These are phyloP conservation scores for Diaprepes abbreviatus DNA, from an alignment of 2,888 invertebrate species.

Conservation along the genomic window DNA sequence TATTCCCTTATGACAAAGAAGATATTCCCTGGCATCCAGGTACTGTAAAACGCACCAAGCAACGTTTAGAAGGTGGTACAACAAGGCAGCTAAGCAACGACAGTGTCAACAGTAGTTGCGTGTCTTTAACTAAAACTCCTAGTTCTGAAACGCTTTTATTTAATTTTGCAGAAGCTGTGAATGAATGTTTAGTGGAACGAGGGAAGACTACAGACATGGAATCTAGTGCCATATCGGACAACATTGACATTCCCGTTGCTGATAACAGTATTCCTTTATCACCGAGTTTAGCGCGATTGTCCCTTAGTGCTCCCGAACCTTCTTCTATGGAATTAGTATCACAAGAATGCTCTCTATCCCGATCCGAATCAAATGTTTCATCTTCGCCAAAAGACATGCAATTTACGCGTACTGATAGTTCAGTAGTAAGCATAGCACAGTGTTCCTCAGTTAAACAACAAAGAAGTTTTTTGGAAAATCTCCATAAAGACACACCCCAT, in stretches of 20 bases:
- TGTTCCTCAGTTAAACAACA: constrained; percentile 71
- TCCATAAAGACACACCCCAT: constrained; percentile 59
- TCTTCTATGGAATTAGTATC: constrained; percentile 66
- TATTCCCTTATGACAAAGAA: constrained; percentile 73
- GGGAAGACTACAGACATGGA: constrained; percentile 53
- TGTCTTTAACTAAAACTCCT: constrained; percentile 60
- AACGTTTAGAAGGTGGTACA: constrained; percentile 74
- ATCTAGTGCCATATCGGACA: constrained; percentile 75
- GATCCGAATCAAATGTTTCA: constrained; percentile 64
- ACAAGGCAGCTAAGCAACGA: constrained; percentile 56
- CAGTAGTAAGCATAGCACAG: constrained; percentile 61
- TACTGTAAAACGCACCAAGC: constrained; percentile 79
- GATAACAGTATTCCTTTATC: constrained; percentile 50
- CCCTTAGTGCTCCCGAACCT: constrained; percentile 76
- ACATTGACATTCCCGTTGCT: constrained; percentile 67
- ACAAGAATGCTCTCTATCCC: constrained; percentile 61
- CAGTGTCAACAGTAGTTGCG: constrained; percentile 51
- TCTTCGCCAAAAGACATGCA: constrained; percentile 47
- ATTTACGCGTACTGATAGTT: constrained; percentile 63
- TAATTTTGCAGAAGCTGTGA: constrained; percentile 60
- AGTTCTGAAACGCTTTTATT: constrained; percentile 62
- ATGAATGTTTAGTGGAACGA: constrained; percentile 56
- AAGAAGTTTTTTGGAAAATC: constrained; percentile 69
- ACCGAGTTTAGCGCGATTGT: constrained; percentile 68
- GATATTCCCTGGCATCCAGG: constrained; percentile 78